These are phyloP conservation scores for Lagodon rhomboides DNA, from an alignment of 2,797 vertebrate genomes.

Conservation along the genomic window DNA sequence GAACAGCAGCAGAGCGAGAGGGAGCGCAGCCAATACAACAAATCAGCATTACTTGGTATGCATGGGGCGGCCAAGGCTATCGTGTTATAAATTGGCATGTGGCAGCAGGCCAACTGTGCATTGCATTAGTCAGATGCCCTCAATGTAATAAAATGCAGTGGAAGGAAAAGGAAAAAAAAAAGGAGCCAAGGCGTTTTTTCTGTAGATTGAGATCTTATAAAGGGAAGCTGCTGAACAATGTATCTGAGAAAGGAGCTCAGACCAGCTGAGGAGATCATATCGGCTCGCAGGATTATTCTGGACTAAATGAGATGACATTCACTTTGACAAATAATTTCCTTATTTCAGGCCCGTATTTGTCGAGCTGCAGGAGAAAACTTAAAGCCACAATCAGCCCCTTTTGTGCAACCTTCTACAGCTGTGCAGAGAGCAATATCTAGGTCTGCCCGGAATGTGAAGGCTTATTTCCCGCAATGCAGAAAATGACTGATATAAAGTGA, in stretches of 20 bases:
- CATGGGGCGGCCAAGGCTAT: conserved; percentile 73
- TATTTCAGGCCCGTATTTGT: conserved; percentile 61
- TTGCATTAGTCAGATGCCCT: conserved; percentile 86
- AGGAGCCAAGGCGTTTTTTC: conserved; percentile 70
- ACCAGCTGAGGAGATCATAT: conserved; percentile 81
- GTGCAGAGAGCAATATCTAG: conserved; percentile 32
- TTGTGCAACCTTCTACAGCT: conserved; percentile 35
- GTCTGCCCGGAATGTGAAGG: conserved; percentile 23
- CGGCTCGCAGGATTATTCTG: conserved; percentile 67
- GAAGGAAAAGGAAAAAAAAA: conserved; percentile 33
- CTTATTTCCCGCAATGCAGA: conserved; percentile 35
- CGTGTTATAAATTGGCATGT: conserved; percentile 86
- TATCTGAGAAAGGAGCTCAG: conserved; percentile 72
- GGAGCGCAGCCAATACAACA: conserved; percentile 78
- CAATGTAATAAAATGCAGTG: conserved; percentile 84
- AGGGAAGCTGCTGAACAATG: conserved; percentile 78
- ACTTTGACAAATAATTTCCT: conserved; percentile 85
- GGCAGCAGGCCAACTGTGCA: conserved; percentile 83
- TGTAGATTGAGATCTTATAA: conserved; percentile 87
- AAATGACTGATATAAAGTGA: conserved; percentile 18
- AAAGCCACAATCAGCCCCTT: conserved; percentile 16
- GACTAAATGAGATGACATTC: conserved; percentile 87
- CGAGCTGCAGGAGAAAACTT: conserved; percentile 10
- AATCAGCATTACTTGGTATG: conserved; percentile 85
- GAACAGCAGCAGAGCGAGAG: conserved; percentile 54